Evolutionary conservation across 2,888 invertebrate genomes (phyloP).

Genomic region (Muschampia plurimacula): DNA sequence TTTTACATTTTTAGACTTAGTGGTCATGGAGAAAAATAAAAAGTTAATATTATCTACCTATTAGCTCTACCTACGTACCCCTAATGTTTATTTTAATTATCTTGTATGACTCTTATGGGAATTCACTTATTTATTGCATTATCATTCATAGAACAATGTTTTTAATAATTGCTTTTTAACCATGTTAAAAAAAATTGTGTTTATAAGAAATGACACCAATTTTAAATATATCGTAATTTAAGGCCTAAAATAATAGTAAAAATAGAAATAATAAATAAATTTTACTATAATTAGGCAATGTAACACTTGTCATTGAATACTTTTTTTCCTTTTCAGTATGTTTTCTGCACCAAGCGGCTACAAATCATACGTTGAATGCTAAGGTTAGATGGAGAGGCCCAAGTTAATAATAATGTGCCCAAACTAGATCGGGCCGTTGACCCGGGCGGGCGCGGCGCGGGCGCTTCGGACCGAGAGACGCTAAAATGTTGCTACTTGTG

Average conservation of each 20-base stretch:
- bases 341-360: not conserved
- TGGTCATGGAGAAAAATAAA: not conserved
- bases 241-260: too few relatives aligned
- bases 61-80: too few relatives aligned
- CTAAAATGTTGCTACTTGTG: slow-evolving; percentile 66
- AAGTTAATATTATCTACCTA: not conserved
- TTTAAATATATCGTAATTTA: too few relatives aligned
- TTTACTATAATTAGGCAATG: too few relatives aligned
- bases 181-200: too few relatives aligned
- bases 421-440: slow-evolving; percentile 84
- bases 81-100: too few relatives aligned
- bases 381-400: slow-evolving; percentile 57
- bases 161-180: too few relatives aligned
- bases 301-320: not conserved
- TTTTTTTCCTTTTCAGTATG: slow-evolving; percentile 3
- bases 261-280: too few relatives aligned
- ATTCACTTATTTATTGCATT: too few relatives aligned
- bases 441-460: slow-evolving; percentile 73
- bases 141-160: too few relatives aligned
- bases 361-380: slow-evolving; percentile 55
- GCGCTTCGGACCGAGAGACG: slow-evolving; percentile 66
- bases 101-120: too few relatives aligned
- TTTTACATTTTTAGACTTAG: not conserved
- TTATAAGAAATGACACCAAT: too few relatives aligned
- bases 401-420: slow-evolving; percentile 84